phyloP scores from a whole-genome alignment of 2,797 vertebrate species.

The Siniperca scherzeri region DNA sequence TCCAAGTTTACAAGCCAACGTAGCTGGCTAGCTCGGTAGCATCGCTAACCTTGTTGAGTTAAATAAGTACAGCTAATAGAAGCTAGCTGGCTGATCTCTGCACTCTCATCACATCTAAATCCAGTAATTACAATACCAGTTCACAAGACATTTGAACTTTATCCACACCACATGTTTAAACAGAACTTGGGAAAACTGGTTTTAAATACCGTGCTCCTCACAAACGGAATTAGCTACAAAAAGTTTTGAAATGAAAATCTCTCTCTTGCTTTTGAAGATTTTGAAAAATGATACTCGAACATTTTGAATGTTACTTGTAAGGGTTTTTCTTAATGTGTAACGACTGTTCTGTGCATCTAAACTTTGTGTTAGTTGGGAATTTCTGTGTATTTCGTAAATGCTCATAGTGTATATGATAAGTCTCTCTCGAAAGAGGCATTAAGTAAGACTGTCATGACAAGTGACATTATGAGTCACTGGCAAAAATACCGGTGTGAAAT shows the following conservation, averaged over 20 bases:
- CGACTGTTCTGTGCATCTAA: no score
- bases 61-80: neutral
- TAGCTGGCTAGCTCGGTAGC: neutral
- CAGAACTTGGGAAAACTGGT: neutral
- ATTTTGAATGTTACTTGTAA: neutral
- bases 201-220: neutral
- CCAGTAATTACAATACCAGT: neutral
- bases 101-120: neutral
- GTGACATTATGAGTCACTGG: conserved; percentile 7
- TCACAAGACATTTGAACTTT: neutral
- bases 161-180: neutral
- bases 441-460: conserved; percentile 15
- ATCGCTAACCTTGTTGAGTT: neutral
- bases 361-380: neutral
- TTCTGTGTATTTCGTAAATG: neutral
- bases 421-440: no score
- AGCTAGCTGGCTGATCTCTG: neutral
- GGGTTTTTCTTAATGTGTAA: neutral
- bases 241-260: neutral
- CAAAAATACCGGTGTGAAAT: neutral
- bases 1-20: neutral
- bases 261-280: neutral
- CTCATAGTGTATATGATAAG: neutral
- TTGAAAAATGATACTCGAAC: neutral
- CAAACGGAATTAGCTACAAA: neutral